A percentile compares a stretch with the other conserved stretches of the same genome.
These are phyloP conservation scores for Grammomys dolichurus DNA, from an alignment of 2,113 vertebrate genomes.

Conservation along the genomic window DNA sequence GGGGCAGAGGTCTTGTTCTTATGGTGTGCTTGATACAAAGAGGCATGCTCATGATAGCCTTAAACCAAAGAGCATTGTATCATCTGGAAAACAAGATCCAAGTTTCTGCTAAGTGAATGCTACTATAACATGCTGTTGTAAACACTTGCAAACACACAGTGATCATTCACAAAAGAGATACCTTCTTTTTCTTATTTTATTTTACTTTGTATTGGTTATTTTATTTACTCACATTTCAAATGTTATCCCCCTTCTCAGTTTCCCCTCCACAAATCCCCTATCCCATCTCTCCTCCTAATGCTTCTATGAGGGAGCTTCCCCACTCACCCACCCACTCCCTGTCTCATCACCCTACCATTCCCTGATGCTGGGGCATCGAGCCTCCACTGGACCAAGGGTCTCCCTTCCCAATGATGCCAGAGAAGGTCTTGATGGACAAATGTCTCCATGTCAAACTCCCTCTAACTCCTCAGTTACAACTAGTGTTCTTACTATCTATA, in stretches of 20 bases:
- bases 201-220: too few relatives aligned
- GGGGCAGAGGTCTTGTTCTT: background rate
- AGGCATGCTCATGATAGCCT: background rate
- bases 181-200: background rate
- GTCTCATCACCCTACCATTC: too few relatives aligned
- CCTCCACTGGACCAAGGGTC: too few relatives aligned
- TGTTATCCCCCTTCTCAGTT: too few relatives aligned
- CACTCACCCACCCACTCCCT: too few relatives aligned
- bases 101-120: background rate
- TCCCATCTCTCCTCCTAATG: too few relatives aligned
- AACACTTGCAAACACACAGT: background rate
- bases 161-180: background rate
- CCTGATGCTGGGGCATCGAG: too few relatives aligned
- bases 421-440: background rate
- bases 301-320: too few relatives aligned
- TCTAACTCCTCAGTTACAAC: background rate
- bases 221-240: too few relatives aligned
- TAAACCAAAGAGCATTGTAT: background rate
- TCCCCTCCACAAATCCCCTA: too few relatives aligned
- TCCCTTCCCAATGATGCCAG: too few relatives aligned
- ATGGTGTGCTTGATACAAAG: background rate
- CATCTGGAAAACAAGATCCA: background rate
- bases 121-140: background rate
- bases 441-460: background rate
- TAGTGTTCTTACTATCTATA: background rate